These are phyloP conservation scores for Allophyes oxyacanthae DNA, from an alignment of 2,888 invertebrate genomes.

Conservation along the genomic window DNA sequence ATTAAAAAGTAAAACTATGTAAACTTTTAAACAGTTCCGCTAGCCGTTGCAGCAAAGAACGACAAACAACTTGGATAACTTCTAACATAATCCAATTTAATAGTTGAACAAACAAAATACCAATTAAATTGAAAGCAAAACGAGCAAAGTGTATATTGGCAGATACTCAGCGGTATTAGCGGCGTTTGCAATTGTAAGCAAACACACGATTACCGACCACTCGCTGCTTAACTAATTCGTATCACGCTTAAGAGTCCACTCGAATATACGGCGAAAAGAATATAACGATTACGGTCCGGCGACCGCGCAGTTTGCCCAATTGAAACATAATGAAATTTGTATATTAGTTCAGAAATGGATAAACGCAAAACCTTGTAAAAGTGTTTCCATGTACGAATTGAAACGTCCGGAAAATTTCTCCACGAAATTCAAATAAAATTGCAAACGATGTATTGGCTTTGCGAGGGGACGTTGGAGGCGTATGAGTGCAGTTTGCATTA, in stretches of 20 bases:
- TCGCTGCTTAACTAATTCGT: slow-evolving; percentile 83
- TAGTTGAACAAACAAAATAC: slow-evolving; percentile 66
- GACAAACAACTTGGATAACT: slow-evolving; percentile 53
- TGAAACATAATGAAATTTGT: slow-evolving; percentile 77
- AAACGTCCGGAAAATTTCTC: slow-evolving; percentile 66
- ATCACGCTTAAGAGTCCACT: slow-evolving; percentile 74
- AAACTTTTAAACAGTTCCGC: slow-evolving; percentile 47
- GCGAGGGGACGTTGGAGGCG: slow-evolving; percentile 63
- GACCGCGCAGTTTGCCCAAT: slow-evolving; percentile 70
- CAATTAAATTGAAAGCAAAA: slow-evolving; percentile 74
- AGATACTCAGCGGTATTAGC: slow-evolving; percentile 74
- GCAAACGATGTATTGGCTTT: slow-evolving; percentile 74
- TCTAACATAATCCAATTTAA: slow-evolving; percentile 59
- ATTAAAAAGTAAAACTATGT: slow-evolving; percentile 42
- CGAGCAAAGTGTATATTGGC: slow-evolving; percentile 75
- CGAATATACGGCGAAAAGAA: slow-evolving; percentile 66
- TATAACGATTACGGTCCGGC: slow-evolving; percentile 69
- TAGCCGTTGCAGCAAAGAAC: slow-evolving; percentile 46
- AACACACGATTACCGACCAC: slow-evolving; percentile 76
- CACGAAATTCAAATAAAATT: slow-evolving; percentile 76
- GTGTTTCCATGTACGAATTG: slow-evolving; percentile 75
- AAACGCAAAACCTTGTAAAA: slow-evolving; percentile 69
- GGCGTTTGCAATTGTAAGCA: slow-evolving; percentile 82
- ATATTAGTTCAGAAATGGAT: slow-evolving; percentile 65
- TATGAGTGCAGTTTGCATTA: slow-evolving; percentile 77